A percentile compares a stretch with the other conserved stretches of the same genome.
phyloP scores from a whole-genome alignment of 2,113 vertebrate species.

The Donacobius atricapilla region DNA sequence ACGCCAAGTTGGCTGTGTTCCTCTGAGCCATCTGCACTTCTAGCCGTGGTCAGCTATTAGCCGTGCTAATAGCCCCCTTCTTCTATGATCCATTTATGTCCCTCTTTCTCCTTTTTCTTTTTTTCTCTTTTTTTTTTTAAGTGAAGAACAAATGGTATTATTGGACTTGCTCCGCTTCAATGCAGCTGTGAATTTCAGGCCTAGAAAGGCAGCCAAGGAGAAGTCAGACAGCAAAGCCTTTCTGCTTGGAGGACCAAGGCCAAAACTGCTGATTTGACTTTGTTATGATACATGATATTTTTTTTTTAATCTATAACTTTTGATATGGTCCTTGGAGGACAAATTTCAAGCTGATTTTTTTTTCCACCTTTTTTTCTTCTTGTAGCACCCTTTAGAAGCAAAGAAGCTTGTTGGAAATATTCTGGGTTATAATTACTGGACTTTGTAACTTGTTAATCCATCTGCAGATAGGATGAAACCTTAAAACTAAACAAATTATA shows the following conservation, averaged over 20 bases:
- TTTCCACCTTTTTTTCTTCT: constrained; percentile 39
- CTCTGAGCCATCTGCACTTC: constrained; percentile 74
- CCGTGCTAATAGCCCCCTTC: constrained; percentile 65
- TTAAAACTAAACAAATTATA: not conserved
- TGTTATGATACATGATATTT: constrained; percentile 43
- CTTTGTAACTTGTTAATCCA: constrained; percentile 26
- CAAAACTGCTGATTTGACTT: constrained; percentile 71
- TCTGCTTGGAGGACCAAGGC: constrained; percentile 44
- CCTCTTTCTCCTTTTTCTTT: not conserved
- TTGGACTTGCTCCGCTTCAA: constrained; percentile 47
- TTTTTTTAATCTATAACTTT: constrained; percentile 62
- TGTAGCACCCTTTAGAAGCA: not conserved
- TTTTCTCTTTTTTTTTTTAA: not conserved
- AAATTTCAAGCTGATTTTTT: constrained; percentile 14
- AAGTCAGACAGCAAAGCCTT: constrained; percentile 60
- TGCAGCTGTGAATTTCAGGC: constrained; percentile 70
- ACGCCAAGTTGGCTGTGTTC: constrained; percentile 69
- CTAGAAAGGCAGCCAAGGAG: constrained; percentile 57
- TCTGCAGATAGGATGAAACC: not conserved
- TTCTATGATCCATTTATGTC: constrained; percentile 54
- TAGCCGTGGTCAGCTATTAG: constrained; percentile 63
- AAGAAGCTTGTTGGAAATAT: not conserved
- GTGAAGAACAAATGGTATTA: constrained; percentile 70
- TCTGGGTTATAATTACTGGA: not conserved
- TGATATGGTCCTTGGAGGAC: constrained; percentile 48